These are phyloP conservation scores for Phalacrocorax brasilianus DNA, from an alignment of 2,113 vertebrate species.

Conservation along the genomic window DNA sequence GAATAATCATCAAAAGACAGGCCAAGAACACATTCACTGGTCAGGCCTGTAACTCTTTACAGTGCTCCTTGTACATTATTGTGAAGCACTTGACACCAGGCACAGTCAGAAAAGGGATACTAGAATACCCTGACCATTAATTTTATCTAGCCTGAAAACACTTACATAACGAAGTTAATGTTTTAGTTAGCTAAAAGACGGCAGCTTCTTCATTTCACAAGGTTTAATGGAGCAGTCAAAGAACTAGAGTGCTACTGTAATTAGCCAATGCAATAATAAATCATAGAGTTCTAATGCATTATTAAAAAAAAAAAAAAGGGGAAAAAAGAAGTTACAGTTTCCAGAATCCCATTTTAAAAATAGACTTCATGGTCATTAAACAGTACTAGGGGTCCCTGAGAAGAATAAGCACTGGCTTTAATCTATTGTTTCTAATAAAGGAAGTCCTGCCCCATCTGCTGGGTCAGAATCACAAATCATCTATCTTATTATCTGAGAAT, in stretches of 20 bases:
- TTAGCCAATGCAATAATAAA: constrained; percentile 5
- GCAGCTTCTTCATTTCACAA: constrained; percentile 2
- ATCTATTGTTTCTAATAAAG: constrained; percentile 68
- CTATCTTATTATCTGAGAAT: constrained; percentile 65
- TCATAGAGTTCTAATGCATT: not conserved
- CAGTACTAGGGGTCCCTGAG: constrained; percentile 7
- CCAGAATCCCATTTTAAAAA: constrained; percentile 35
- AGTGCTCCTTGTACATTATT: not conserved
- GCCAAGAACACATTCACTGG: not conserved
- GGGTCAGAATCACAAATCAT: constrained; percentile 70
- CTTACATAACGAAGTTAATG: not conserved
- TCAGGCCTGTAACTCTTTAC: not conserved
- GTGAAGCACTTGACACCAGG: not conserved
- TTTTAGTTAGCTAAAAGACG: not conserved
- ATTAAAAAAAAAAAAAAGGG: not conserved
- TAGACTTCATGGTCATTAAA: constrained; percentile 30
- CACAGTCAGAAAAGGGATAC: not conserved
- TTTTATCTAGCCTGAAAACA: not conserved
- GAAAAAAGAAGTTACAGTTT: not conserved
- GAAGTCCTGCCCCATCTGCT: constrained; percentile 36
- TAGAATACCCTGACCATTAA: not conserved
- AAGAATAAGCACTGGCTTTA: constrained; percentile 18
- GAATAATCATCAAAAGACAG: not conserved
- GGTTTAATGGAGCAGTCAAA: not conserved
- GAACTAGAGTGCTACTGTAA: constrained; percentile 23